A percentile compares a stretch with the other conserved stretches of the same genome.
Evolutionary conservation across 2,797 vertebrate species (phyloP).

Genomic region (Paramormyrops hopkinsi): DNA sequence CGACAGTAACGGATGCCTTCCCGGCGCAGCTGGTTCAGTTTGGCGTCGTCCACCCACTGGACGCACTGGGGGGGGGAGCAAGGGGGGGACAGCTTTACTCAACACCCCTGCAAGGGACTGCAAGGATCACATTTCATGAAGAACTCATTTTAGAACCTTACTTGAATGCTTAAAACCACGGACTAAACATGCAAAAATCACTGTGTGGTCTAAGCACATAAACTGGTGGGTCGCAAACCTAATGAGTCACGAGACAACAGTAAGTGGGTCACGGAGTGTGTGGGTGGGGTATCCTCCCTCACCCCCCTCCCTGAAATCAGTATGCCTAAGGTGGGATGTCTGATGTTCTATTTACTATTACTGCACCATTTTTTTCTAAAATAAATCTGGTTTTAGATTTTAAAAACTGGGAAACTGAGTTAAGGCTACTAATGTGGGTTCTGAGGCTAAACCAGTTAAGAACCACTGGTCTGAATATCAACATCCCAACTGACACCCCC

Average conservation of each 20-base stretch:
- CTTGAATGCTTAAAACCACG: neutral
- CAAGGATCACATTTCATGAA: neutral
- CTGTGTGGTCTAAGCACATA: neutral
- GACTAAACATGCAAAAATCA: neutral
- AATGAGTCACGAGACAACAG: neutral
- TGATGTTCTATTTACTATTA: neutral
- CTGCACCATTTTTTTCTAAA: neutral
- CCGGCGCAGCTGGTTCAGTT: slow-evolving; percentile 94
- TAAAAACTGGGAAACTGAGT: neutral
- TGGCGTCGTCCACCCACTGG: slow-evolving; percentile 92
- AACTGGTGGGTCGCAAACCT: neutral
- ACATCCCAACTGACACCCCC: neutral
- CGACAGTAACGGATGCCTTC: slow-evolving; percentile 91
- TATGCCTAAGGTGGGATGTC: neutral
- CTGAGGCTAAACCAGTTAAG: neutral
- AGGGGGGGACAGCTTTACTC: neutral
- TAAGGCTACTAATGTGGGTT: neutral
- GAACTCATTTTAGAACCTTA: neutral
- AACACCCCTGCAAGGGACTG: neutral
- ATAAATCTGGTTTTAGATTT: neutral
- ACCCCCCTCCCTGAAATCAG: neutral
- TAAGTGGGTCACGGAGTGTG: neutral
- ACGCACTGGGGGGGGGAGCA: slow-evolving; percentile 59
- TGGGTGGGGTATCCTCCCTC: too few relatives aligned
- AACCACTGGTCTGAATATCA: neutral